Evolutionary conservation across 2,113 vertebrate genomes (phyloP), one percentile per base, ranked within the genome.

Genomic region (Toxotes chatareus): DNA sequence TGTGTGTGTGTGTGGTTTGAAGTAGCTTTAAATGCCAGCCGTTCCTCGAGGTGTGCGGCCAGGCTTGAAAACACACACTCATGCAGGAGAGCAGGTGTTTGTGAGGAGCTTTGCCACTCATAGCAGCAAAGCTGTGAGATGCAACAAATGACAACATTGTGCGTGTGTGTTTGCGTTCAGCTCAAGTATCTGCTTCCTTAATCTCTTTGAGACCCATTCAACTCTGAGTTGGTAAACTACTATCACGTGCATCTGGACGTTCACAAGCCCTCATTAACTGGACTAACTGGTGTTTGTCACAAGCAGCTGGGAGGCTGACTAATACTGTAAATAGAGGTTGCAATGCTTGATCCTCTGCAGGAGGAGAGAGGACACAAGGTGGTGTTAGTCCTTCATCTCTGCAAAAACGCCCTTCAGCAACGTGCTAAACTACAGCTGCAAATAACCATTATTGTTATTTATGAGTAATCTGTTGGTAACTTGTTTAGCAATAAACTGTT

Each of bases 71-170:
- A 77, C 21, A 62, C 71, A 77, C 56, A 62, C 51, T 55, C 62
- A 56, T 1, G 12, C 66, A 79, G 65, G 64, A 51, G 31, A 78
- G 77, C 80, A 82, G 80, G 82, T 80, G 76, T 44, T 19, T 73
- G 76, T 12, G 70, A 67, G 59, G 55, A 49, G 67, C 23, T 66
- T 27, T 38, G 61, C 51, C 31, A 61, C 31, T 49, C 13, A 14
- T 63, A 31, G 49, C 72, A 36, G 36, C 36, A 36, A 36, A 40
- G 65, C 56, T 73, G 46, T 59, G 34, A 55, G 32, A 73, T 10
- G 42, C 9, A 42, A 79, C 72, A 79, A 81, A 86, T 76, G 67
- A 73, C 63, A 68, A 47, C 36, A 32, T 14, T 44, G 60, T 69
- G 65, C 36, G n/a, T 31, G 36, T 13, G 79, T 40, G 62, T 44